Conservation (phyloP, 1,140 invertebrate genomes). For the Portunus trituberculatus region DNA sequence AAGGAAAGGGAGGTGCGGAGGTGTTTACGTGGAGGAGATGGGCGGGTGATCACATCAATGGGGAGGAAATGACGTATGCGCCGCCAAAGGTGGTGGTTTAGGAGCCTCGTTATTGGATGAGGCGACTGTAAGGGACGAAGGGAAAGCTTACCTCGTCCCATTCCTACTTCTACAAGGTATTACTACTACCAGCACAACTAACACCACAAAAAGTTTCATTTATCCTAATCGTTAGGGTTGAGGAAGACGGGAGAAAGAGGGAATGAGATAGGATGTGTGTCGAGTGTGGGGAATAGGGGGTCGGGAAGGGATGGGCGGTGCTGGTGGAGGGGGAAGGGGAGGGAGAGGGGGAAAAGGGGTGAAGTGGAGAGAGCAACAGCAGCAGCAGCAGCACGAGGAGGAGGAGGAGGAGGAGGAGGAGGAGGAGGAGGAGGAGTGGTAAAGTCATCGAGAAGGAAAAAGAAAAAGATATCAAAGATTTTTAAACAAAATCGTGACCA, state of each 20-base stretch:
- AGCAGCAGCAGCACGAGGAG: not conserved
- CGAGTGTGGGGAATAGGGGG: not conserved
- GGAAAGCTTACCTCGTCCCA: too few species aligned
- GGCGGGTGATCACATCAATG: not conserved
- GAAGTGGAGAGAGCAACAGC: not conserved
- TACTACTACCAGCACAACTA: too few species aligned
- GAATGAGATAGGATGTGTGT: not conserved
- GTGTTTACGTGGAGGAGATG: slow-evolving; percentile 40
- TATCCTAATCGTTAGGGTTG: not conserved
- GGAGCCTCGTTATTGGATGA: not conserved
- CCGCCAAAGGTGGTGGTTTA: not conserved
- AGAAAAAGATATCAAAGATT: not conserved
- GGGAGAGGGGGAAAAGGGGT: not conserved
- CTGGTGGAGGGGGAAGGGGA: not conserved
- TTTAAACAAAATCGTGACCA: not conserved
- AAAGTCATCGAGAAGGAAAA: not conserved
- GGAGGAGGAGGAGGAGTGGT: not conserved
- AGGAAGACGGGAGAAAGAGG: not conserved
- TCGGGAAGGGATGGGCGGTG: too few species aligned
- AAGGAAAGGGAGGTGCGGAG: not conserved
- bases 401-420: not conserved
- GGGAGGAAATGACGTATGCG: slow-evolving; percentile 3
- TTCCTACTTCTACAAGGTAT: too few species aligned
- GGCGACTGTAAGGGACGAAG: too few species aligned
- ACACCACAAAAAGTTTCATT: too few species aligned